Base-by-base conservation (phyloP, 2,113 vertebrate genomes). In the Coreoperca whiteheadi region DNA sequence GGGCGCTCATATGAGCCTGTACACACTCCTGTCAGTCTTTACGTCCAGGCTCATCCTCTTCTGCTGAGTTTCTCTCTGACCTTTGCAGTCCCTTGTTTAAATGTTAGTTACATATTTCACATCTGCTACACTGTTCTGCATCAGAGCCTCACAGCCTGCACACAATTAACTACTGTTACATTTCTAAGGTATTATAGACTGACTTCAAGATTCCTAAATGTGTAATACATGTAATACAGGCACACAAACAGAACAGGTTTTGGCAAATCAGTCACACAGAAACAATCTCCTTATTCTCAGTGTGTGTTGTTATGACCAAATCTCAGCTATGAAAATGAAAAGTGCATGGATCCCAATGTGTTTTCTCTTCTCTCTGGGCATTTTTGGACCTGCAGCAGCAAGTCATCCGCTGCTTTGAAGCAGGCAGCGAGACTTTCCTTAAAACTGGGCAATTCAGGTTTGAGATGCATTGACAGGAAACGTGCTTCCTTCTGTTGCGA, bases 21-120 rank as follows among this genome's bases (percentile, higher is more conserved):
- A 3, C 4, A 8, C 54, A 1, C 67, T 32, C 53, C 63, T 61
- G 76, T 70, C 79, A 16, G 53, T 74, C 77, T 56, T 76, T 80
- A 81, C 64, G 67, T 50, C 39, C 41, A 39, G 57, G 71, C 65
- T 63, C 57, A 68, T 85, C 76, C 69, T 75, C 74, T 25, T 25
- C 59, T 53, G 16, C 48, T 39, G 71, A 67, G 68, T 68, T 61
- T 28, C 73, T 72, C 77, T 69, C 74, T 88, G 89, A 89, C 89
- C 87, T 89, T 91, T 63, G 8, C 73, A 30, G 73, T 39, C 54
- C 21, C 15, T 67, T 74, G 73, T 90, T 82, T 77, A 92, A 93
- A 91, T 91, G 89, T 90, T 90, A 93, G 91, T 93, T 74, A 81
- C 79, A 67, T 54, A 81, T 83, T 90, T 86, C 39, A 79, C 89